Evolutionary conservation across 2,113 vertebrate species (phyloP).

Genomic region (Rhizomys pruinosus): DNA sequence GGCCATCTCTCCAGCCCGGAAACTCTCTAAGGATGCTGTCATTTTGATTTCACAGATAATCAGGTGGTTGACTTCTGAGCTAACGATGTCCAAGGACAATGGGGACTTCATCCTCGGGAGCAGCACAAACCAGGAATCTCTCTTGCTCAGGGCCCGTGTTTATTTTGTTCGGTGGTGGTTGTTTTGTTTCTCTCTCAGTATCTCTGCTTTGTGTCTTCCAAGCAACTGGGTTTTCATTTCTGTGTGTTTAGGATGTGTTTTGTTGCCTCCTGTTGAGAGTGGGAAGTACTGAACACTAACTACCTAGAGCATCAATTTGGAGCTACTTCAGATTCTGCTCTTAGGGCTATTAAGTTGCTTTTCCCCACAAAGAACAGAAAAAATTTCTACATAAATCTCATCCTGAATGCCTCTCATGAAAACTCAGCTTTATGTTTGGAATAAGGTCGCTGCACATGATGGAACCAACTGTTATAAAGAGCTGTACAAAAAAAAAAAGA

Average conservation of each 20-base stretch:
- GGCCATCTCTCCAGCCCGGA: no score
- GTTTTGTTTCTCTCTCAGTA: not conserved
- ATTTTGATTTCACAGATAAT: slow-evolving; percentile 46
- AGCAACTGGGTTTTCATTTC: not conserved
- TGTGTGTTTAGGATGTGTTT: not conserved
- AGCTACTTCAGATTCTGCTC: slow-evolving; percentile 32
- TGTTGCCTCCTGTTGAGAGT: not conserved
- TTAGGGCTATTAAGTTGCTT: not conserved
- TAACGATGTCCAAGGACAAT: slow-evolving; percentile 13
- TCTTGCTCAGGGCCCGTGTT: not conserved
- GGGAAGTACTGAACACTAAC: not conserved
- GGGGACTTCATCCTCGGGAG: slow-evolving; percentile 25
- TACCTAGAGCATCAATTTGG: not conserved
- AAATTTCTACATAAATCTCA: not conserved
- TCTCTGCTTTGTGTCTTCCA: slow-evolving; percentile 42
- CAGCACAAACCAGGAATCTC: not conserved
- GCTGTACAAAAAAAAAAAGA: no score
- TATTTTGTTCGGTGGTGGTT: not conserved
- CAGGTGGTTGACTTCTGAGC: slow-evolving; percentile 13
- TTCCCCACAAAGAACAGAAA: not conserved
- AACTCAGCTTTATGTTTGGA: not conserved
- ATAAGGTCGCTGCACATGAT: not conserved
- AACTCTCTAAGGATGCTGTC: slow-evolving; percentile 37
- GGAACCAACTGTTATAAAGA: not conserved
- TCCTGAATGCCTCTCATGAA: no score